Evolutionary conservation across 1,140 invertebrate species (phyloP).

Genomic region (Drosophila setifemur): DNA sequence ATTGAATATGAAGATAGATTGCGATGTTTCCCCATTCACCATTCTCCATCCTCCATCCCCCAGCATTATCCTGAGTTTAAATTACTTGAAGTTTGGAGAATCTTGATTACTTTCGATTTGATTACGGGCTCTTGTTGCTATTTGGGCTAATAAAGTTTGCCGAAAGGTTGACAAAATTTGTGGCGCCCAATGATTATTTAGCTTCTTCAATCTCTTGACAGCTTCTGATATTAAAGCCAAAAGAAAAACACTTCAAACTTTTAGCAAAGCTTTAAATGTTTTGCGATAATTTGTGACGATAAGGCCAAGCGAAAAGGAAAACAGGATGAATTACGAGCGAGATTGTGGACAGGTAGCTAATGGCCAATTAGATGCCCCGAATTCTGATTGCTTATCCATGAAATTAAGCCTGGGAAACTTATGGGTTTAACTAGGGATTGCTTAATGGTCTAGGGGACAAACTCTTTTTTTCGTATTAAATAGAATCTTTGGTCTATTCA

Average conservation of each 20-base stretch:
- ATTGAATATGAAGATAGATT: constrained; percentile 61
- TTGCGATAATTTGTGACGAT: constrained; percentile 3
- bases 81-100: constrained; percentile 13
- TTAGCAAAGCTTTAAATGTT: constrained; percentile 2
- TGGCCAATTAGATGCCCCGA: constrained; percentile 11
- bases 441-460: constrained; percentile 2
- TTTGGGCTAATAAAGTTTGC: constrained; percentile 2
- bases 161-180: not conserved
- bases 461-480: too few species aligned
- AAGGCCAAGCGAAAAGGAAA: not conserved
- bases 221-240: constrained; percentile 4
- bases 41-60: not conserved
- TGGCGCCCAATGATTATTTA: not conserved
- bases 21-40: not conserved
- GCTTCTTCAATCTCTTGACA: not conserved
- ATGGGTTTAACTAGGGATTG: not conserved
- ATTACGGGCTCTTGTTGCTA: not conserved
- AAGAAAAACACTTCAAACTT: not conserved
- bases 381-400: constrained; percentile 12
- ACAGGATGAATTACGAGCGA: constrained; percentile 3
- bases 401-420: not conserved
- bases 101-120: constrained; percentile 5
- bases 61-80: constrained; percentile 23
- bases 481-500: too few species aligned
- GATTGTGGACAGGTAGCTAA: constrained; percentile 2